Percentiles rank a stretch among this genome's conserved stretches.
Conservation (phyloP, 2,797 vertebrate genomes). For the Molossus molossus region DNA sequence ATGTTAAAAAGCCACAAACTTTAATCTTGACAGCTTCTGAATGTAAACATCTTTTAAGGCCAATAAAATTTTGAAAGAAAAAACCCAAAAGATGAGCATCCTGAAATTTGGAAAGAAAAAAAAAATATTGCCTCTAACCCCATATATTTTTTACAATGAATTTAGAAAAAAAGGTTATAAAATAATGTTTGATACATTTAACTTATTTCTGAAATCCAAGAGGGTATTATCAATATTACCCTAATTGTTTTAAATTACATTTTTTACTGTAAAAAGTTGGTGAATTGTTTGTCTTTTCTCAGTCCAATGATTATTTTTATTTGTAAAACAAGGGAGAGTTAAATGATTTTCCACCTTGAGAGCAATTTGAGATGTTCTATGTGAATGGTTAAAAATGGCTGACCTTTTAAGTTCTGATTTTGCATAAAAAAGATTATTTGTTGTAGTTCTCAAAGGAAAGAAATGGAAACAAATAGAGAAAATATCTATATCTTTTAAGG, state of each 20-base stretch:
- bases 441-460: constrained; percentile 33
- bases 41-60: constrained; percentile 75
- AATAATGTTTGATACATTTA: constrained; percentile 14
- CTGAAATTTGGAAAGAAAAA: not conserved
- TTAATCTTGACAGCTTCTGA: constrained; percentile 79
- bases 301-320: constrained; percentile 55
- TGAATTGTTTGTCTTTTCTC: constrained; percentile 36
- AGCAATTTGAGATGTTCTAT: constrained; percentile 4
- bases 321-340: constrained; percentile 17
- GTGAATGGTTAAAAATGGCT: constrained; percentile 42
- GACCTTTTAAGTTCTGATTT: not conserved
- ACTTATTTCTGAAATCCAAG: constrained; percentile 54
- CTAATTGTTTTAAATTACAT: constrained; percentile 4
- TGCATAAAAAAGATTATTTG: constrained; percentile 25
- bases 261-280: not conserved
- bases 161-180: not conserved
- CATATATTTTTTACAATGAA: constrained; percentile 30
- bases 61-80: constrained; percentile 78
- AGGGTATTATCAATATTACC: not conserved
- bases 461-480: not conserved
- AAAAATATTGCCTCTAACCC: not conserved
- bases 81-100: not conserved
- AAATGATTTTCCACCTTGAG: constrained; percentile 51
- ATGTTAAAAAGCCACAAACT: constrained; percentile 81
- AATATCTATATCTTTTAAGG: constrained; percentile 4